Base-by-base conservation (phyloP, 1,140 invertebrate genomes). In the Frieseomelitta varia region DNA sequence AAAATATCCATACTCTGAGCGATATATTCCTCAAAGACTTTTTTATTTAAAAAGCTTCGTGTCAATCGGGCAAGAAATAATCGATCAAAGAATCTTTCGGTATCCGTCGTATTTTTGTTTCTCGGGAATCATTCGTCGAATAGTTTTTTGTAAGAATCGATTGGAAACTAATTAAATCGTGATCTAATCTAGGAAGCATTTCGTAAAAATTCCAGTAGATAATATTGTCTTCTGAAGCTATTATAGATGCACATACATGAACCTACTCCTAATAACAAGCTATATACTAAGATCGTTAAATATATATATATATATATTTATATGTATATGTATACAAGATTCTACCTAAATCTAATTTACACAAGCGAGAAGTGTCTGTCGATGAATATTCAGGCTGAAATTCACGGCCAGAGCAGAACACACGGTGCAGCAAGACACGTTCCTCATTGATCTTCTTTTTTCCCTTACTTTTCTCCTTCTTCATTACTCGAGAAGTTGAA, bases 331-430 rank as follows among this genome's bases (percentile, higher is more conserved):
- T 39, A 47, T 47, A 47, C 8, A 78, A 55, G 47, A 63, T 84
- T 47, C 81, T 84, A 84, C 34, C 47, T 63, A 72, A 53, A 63
- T 84, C 81, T 84, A 84, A 79, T 84, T 84, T 79, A 79, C 30
- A 53, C 81, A 84, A 84, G 76, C 68, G 81, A 76, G 75, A 79
- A 71, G 55, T 84, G 68, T 72, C 51, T 76, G 68, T 39, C 68
- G 76, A 79, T 84, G 81, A 84, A 79, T 79, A 79, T 79, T 84
- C 81, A 79, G 39, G 75, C 65, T 55, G 39, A 61, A 58, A 27
- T 51, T 84, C 65, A 71, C 67, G 81, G 68, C 27, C 75, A 79
- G 81, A 84, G 68, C 67, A 39, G 47, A 78, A 47, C 21, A 51
- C 76, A 55, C 55, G 75, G 27, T 55, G 81, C 81, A 71, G 81